Conservation (phyloP, 2,888 invertebrate species). For the Perdita meconis region DNA sequence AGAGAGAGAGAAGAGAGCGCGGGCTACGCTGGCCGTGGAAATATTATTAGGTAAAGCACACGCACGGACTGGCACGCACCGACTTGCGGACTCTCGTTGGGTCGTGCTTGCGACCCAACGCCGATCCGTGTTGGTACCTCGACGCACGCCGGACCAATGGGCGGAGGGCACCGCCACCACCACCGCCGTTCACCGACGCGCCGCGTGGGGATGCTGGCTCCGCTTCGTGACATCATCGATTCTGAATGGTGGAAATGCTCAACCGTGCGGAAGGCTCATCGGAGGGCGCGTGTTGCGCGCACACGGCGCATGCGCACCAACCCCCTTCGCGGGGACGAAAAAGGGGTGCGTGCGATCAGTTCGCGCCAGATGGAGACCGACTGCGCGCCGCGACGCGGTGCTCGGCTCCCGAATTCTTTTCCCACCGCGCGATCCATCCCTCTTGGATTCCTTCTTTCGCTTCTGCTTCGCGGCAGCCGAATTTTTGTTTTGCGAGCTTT, state of each 20-base stretch:
- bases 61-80: slow-evolving; percentile 76
- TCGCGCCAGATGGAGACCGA: slow-evolving; percentile 76
- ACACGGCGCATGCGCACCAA: slow-evolving; percentile 70
- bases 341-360: slow-evolving; percentile 62
- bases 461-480: not conserved
- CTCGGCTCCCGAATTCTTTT: slow-evolving; percentile 8
- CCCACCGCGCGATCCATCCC: not conserved
- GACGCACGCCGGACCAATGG: slow-evolving; percentile 71
- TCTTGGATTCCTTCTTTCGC: not conserved
- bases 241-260: slow-evolving; percentile 84
- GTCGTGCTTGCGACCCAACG: slow-evolving; percentile 70
- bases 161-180: slow-evolving; percentile 61
- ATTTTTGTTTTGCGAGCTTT: too few relatives aligned
- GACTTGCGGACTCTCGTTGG: slow-evolving; percentile 75
- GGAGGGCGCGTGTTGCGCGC: slow-evolving; percentile 79
- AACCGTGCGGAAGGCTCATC: slow-evolving; percentile 83
- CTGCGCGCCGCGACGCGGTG: slow-evolving; percentile 57
- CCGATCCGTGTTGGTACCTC: slow-evolving; percentile 71
- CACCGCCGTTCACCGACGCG: slow-evolving; percentile 29
- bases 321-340: slow-evolving; percentile 48
- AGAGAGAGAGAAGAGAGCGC: slow-evolving; percentile 37
- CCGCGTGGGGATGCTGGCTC: slow-evolving; percentile 73
- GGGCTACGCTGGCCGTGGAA: slow-evolving; percentile 68
- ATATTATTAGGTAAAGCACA: slow-evolving; percentile 75
- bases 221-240: slow-evolving; percentile 83